phyloP scores from a whole-genome alignment of 2,797 vertebrate species.

The Acrossocheilus wenchowensis region DNA sequence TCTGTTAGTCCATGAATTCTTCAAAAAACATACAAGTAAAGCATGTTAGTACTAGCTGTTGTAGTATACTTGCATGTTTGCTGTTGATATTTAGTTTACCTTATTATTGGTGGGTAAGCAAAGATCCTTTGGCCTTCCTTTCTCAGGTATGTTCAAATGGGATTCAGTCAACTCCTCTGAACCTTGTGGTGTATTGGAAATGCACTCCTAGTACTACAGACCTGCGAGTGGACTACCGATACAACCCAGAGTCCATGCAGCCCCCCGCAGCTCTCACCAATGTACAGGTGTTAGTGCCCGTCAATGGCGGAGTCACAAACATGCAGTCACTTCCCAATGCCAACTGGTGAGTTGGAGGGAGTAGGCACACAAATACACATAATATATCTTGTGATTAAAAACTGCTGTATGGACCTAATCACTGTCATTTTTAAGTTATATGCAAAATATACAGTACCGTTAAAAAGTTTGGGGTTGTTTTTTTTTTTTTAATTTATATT shows the following conservation, averaged over 20 bases:
- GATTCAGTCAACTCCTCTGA: slow-evolving; percentile 95
- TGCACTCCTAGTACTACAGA: slow-evolving; percentile 88
- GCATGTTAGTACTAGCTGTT: slow-evolving; percentile 2
- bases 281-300: slow-evolving; percentile 91
- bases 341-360: slow-evolving; percentile 82
- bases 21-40: neutral
- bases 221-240: slow-evolving; percentile 93
- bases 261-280: slow-evolving; percentile 84
- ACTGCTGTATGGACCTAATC: neutral
- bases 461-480: neutral
- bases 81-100: neutral
- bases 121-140: neutral
- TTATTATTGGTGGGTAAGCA: neutral
- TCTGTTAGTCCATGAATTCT: slow-evolving; percentile 1
- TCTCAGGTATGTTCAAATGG: slow-evolving; percentile 92
- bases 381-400: slow-evolving; percentile 6
- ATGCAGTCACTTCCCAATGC: slow-evolving; percentile 94
- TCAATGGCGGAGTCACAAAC: slow-evolving; percentile 90
- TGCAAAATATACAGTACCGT: neutral
- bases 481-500: too few relatives aligned
- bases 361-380: neutral
- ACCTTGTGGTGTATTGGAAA: slow-evolving; percentile 97
- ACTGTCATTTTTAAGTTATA: neutral
- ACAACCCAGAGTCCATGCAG: slow-evolving; percentile 94
- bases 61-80: neutral